Base-by-base conservation (phyloP, 1,140 invertebrate species). In the Limonius californicus region DNA sequence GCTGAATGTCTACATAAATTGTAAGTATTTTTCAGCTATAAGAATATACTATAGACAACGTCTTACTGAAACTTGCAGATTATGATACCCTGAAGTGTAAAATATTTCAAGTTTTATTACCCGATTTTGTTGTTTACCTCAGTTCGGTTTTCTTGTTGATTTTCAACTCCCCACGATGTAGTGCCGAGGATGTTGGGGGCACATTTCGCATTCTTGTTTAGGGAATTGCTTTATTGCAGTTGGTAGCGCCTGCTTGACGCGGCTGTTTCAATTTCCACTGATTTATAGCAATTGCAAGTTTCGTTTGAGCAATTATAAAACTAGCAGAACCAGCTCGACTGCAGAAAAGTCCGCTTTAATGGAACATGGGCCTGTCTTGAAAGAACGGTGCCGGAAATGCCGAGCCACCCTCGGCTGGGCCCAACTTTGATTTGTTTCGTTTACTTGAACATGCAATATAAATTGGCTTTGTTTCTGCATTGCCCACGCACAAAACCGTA, bases 191-290 rank as follows among this genome's bases (percentile, higher is more conserved):
- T n/a, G n/a, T n/a, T n/a, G 23, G 23, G 23, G 23, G 4, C 19
- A 50, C 18, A 50, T 30, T 62, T 56, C 60, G 11, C 42, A 54
- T 55, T 62, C 43, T 61, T 61, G 60, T 62, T 62, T 62, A 56
- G 60, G 60, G 60, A 62, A 62, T 62, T 62, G 60, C 42, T 62
- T 62, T 62, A 62, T 62, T 56, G 60, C 60, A 62, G 53, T 32
- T 50, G 14, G 16, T 50, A 50, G 45, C 45, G 45, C 53, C 54
- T 35, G 60, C 23, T 55, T 54, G 27, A 21, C 53, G 45, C 12
- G 16, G 45, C 27, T 43, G 47, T 62, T 62, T 62, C 60, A 62
- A 62, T 62, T 62, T 56, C 14, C 16, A 43, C 39, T 62, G 60
- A 62, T 62, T 62, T 62, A 62, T 56, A 35, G 42, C 39, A 45